Evolutionary conservation across 2,113 vertebrate genomes (phyloP).

Genomic region (Oriolus oriolus): DNA sequence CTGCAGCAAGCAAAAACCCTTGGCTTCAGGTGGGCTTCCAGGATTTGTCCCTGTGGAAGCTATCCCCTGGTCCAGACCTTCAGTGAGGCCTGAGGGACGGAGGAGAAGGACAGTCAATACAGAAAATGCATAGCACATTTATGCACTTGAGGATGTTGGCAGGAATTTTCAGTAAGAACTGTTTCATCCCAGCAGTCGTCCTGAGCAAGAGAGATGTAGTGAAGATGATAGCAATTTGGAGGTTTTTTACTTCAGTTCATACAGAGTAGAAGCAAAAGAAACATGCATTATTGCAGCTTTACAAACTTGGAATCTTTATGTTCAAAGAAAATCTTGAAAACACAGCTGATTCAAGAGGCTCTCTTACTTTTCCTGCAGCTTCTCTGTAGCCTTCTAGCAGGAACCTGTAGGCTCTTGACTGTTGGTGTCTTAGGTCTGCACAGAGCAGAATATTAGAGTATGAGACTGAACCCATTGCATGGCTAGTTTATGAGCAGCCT

Average conservation of each 20-base stretch:
- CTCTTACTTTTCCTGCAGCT: neutral
- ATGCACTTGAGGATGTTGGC: neutral
- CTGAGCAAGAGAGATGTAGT: neutral
- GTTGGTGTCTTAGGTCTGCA: neutral
- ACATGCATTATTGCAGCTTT: neutral
- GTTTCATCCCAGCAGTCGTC: neutral
- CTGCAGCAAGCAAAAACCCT: neutral
- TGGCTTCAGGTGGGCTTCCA: neutral
- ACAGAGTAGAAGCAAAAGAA: neutral
- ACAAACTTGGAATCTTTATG: neutral
- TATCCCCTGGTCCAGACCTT: neutral
- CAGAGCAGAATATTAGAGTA: neutral
- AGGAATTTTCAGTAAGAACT: neutral
- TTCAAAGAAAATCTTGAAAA: neutral
- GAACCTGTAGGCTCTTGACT: neutral
- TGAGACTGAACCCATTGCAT: neutral
- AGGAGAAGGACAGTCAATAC: neutral
- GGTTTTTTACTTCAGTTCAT: neutral
- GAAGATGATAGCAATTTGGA: neutral
- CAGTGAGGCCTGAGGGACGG: neutral
- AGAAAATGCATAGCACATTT: neutral
- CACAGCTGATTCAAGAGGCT: neutral
- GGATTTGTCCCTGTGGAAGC: neutral
- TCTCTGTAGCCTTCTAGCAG: neutral
- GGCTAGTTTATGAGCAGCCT: neutral